Base-by-base conservation (phyloP, 2,888 invertebrate species). In the Drosophila histrio region DNA sequence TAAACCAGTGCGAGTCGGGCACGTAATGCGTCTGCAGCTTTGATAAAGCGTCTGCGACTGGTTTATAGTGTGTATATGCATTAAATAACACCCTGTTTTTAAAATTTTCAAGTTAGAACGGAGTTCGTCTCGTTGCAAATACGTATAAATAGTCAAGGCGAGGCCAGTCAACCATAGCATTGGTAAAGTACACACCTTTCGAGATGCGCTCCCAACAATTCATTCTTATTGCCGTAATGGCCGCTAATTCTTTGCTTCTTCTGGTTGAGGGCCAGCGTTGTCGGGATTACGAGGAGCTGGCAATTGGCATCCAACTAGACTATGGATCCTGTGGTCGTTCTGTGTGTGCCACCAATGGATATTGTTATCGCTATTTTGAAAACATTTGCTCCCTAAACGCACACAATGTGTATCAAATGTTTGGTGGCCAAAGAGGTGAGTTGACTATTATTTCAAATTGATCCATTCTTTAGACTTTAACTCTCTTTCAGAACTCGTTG, bases 281-380 rank as follows among this genome's bases (percentile, higher is more conserved):
- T 15, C n/a, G 11, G 32, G 70, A 65, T 11, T 39, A 24, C 2
- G 32, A 43, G 34, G 13, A 52, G 9, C 32, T 15, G 2, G 41
- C 2, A 11, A 15, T 24, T 13, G 1, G n/a, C n/a, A 1, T n/a
- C 0, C 15, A 4, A 32, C 8, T 38, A 1, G 39, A 44, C n/a
- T 58, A 61, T 6, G 9, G 19, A 0, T 3, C 19, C 39, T 73
- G 73, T 19, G 58, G 65, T 2, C 39, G 41, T 0, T 24, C 73
- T n/a, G 57, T 75, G 2, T 73, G 73, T 5, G 71, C 58, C 13
- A 52, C 41, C 19, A 61, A 73, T 17, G 76, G 73, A 6, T 43
- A 50, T 19, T 73, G 76, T 22, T 70, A 70, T 36, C 64, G 71
- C 6, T n/a, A 15, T 13, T 70, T 75, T 8, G 17, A 50, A 3